These are phyloP conservation scores for Coturnix japonica DNA, from an alignment of 2,113 vertebrate species.

Conservation along the genomic window DNA sequence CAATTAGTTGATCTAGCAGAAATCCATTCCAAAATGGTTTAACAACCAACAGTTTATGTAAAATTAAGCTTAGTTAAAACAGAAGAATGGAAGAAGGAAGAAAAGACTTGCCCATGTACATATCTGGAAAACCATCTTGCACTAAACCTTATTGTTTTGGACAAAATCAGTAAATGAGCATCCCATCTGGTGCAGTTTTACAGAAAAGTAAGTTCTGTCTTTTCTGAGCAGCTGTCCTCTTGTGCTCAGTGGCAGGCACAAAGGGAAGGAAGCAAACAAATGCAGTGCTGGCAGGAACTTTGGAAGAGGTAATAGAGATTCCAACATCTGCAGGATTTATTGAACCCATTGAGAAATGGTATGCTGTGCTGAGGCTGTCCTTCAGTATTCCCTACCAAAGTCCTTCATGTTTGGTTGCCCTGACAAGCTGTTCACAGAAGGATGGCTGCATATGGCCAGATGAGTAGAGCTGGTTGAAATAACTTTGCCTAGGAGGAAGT, in stretches of 20 bases:
- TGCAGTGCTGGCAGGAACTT: background rate
- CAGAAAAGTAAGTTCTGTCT: conserved; percentile 49
- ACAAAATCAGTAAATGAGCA: conserved; percentile 70
- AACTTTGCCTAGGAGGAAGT: background rate
- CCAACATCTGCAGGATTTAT: conserved; percentile 30
- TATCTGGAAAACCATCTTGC: conserved; percentile 68
- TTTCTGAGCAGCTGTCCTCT: conserved; percentile 41
- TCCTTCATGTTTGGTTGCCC: background rate
- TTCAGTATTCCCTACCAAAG: background rate
- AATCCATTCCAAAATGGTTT: conserved; percentile 57
- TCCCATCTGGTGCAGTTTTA: conserved; percentile 70
- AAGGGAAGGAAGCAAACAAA: background rate
- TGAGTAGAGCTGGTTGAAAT: background rate
- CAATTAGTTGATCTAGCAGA: background rate
- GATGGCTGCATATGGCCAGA: background rate
- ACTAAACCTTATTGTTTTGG: conserved; percentile 70
- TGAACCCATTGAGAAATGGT: background rate
- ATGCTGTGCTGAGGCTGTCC: background rate
- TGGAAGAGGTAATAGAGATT: background rate
- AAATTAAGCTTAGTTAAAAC: conserved; percentile 65
- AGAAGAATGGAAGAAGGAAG: conserved; percentile 31
- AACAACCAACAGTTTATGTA: conserved; percentile 65
- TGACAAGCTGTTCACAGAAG: background rate
- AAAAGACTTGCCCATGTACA: conserved; percentile 37
- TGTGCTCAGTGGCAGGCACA: background rate